Evolutionary conservation across 2,888 invertebrate genomes (phyloP).

Genomic region (Cyaniris semiargus): DNA sequence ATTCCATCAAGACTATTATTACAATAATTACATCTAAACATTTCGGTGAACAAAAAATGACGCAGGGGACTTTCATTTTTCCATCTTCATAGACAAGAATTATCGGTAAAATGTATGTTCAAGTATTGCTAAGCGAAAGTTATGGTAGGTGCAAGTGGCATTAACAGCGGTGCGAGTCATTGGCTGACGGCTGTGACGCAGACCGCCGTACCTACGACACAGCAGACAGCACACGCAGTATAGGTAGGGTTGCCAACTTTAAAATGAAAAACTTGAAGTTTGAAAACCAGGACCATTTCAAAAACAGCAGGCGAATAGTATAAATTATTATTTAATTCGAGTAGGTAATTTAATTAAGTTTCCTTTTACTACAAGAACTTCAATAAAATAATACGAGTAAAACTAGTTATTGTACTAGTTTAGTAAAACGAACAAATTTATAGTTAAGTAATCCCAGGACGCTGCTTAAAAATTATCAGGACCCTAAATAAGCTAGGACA

Average conservation of each 20-base stretch:
- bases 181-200: constrained; percentile 39
- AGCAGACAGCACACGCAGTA: constrained; percentile 20
- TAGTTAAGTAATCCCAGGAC: too few species aligned
- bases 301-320: too few species aligned
- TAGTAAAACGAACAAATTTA: too few species aligned
- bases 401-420: too few species aligned
- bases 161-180: constrained; percentile 48
- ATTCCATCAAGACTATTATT: neutral
- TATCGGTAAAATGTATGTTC: constrained; percentile 30
- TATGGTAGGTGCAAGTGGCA: constrained; percentile 48
- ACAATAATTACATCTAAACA: neutral
- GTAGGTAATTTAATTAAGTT: too few species aligned
- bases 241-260: neutral
- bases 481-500: too few species aligned
- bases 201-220: constrained; percentile 38
- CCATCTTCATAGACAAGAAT: neutral
- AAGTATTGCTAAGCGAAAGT: constrained; percentile 50
- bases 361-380: too few species aligned
- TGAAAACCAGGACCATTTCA: neutral
- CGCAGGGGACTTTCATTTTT: constrained; percentile 13
- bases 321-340: too few species aligned
- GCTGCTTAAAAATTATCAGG: too few species aligned
- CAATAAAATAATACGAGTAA: too few species aligned
- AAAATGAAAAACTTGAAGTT: neutral
- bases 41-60: neutral